These are phyloP conservation scores for Stegastes partitus DNA, from an alignment of 2,113 vertebrate genomes.

Conservation along the genomic window DNA sequence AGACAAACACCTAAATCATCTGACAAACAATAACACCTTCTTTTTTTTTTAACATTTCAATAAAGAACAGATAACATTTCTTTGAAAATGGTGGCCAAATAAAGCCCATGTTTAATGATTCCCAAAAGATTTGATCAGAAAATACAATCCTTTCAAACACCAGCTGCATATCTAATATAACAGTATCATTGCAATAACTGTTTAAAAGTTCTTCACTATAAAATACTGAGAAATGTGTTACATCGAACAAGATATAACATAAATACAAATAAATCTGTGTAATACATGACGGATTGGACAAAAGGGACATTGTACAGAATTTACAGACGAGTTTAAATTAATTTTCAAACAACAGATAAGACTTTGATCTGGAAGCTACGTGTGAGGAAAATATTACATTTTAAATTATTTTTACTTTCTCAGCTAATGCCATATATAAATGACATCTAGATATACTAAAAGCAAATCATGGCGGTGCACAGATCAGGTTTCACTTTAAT, in stretches of 20 bases:
- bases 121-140: constrained; percentile 83
- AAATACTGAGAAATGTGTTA: constrained; percentile 84
- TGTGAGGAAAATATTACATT: constrained; percentile 41
- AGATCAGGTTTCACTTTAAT: constrained; percentile 67
- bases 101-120: constrained; percentile 84
- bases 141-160: constrained; percentile 81
- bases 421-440: constrained; percentile 46
- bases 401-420: constrained; percentile 58
- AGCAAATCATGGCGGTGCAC: constrained; percentile 75
- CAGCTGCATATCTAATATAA: constrained; percentile 63
- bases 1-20: background rate
- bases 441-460: constrained; percentile 48
- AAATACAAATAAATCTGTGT: constrained; percentile 75
- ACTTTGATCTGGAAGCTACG: constrained; percentile 76
- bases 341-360: constrained; percentile 71
- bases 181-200: constrained; percentile 66
- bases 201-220: constrained; percentile 71
- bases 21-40: background rate
- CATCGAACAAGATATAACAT: constrained; percentile 73
- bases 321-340: constrained; percentile 79
- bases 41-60: background rate
- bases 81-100: constrained; percentile 81
- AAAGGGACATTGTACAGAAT: constrained; percentile 74
- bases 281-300: constrained; percentile 75
- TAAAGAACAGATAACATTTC: constrained; percentile 11